Conservation (phyloP, 2,797 vertebrate genomes). For the Perodicticus potto region DNA sequence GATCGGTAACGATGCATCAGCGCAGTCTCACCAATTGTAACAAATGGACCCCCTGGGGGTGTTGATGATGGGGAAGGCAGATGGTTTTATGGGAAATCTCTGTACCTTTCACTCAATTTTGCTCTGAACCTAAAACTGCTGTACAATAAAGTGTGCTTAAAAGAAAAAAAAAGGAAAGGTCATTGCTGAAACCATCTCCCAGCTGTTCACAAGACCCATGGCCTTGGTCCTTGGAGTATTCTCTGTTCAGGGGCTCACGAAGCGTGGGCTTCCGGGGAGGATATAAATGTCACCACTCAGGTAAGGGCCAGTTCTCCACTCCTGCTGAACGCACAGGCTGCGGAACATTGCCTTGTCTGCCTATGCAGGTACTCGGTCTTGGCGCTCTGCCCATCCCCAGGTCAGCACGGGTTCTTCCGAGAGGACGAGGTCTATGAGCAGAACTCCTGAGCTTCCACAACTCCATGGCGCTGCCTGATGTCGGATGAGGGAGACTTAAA, state of each 20-base stretch:
- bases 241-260: not conserved
- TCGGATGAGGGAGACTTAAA: no score
- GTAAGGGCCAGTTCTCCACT: fast-evolving
- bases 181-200: no score
- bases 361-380: not conserved
- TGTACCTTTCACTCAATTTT: no score
- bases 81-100: no score
- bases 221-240: not conserved
- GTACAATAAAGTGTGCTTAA: no score
- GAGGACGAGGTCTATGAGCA: not conserved
- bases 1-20: no score
- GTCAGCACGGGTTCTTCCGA: not conserved
- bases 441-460: not conserved
- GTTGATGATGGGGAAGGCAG: no score
- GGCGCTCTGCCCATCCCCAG: not conserved
- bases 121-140: no score
- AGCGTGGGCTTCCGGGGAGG: not conserved
- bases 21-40: no score
- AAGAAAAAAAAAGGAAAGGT: not conserved
- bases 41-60: no score
- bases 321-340: not conserved
- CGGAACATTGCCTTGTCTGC: not conserved
- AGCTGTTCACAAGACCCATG: fast-evolving
- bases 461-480: no score
- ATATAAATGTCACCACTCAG: not conserved